Conservation (phyloP, 2,797 vertebrate genomes). For the Merluccius polli region DNA sequence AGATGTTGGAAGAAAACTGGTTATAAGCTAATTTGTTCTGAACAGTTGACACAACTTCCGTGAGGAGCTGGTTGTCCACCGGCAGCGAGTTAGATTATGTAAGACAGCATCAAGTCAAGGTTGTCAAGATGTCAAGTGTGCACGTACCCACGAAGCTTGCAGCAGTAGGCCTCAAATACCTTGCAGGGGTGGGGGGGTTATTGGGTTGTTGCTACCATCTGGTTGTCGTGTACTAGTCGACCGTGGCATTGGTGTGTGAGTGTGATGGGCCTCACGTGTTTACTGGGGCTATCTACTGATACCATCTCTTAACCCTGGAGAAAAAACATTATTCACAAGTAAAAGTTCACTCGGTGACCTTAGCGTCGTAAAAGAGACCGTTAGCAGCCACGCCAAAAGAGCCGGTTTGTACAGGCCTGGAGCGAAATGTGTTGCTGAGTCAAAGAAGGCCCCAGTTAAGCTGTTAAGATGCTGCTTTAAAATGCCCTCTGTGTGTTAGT, state of each 20-base stretch:
- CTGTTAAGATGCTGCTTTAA: neutral
- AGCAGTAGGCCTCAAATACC: neutral
- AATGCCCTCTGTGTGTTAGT: neutral
- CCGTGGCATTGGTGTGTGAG: neutral
- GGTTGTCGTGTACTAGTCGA: neutral
- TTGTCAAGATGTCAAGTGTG: neutral
- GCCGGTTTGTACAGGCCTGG: neutral
- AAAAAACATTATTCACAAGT: neutral
- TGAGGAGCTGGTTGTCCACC: neutral
- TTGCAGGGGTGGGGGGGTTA: neutral
- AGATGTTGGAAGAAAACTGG: neutral
- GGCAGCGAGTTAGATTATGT: neutral
- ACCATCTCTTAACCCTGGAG: neutral
- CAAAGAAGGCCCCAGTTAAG: neutral
- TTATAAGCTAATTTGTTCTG: neutral
- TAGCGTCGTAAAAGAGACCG: neutral
- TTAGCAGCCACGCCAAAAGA: neutral
- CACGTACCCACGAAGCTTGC: neutral
- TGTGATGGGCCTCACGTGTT: neutral
- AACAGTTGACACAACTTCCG: neutral
- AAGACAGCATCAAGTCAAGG: neutral
- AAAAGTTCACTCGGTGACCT: slow-evolving; percentile 5
- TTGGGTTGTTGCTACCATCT: neutral
- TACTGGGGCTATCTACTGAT: neutral
- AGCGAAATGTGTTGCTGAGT: neutral